These are phyloP conservation scores for Mionectes olivaceus DNA, from an alignment of 2,797 vertebrate genomes.

Conservation along the genomic window DNA sequence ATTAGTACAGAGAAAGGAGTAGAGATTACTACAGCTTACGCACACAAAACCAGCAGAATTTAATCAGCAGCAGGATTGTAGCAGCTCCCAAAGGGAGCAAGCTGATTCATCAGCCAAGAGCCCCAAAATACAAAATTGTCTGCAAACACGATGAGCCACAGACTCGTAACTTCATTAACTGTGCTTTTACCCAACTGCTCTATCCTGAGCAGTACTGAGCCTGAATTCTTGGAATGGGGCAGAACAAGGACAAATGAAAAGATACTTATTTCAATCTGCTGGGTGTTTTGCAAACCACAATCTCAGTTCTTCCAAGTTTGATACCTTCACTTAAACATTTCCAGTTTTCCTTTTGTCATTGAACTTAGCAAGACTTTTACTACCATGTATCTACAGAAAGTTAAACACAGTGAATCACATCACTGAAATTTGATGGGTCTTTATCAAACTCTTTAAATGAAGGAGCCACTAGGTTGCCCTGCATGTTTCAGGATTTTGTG, in stretches of 20 bases:
- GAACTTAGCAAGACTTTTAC: neutral
- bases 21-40: slow-evolving; percentile 37
- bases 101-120: slow-evolving; percentile 7
- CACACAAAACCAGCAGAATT: slow-evolving; percentile 18
- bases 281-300: neutral
- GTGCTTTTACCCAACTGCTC: slow-evolving; percentile 18
- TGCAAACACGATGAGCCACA: neutral
- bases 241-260: neutral
- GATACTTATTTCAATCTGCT: neutral
- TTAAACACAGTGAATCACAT: neutral
- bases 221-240: neutral
- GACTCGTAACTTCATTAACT: neutral
- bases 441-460: neutral
- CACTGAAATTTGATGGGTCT: neutral
- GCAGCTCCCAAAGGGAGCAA: slow-evolving; percentile 7
- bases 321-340: neutral
- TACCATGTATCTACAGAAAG: neutral
- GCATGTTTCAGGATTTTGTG: neutral
- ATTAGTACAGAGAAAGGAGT: neutral
- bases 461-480: neutral
- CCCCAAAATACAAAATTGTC: slow-evolving; percentile 4
- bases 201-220: neutral
- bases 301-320: neutral
- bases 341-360: neutral
- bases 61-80: slow-evolving; percentile 26